Base-by-base conservation (phyloP, 2,888 invertebrate species). In the Scaptomyza polygonia region DNA sequence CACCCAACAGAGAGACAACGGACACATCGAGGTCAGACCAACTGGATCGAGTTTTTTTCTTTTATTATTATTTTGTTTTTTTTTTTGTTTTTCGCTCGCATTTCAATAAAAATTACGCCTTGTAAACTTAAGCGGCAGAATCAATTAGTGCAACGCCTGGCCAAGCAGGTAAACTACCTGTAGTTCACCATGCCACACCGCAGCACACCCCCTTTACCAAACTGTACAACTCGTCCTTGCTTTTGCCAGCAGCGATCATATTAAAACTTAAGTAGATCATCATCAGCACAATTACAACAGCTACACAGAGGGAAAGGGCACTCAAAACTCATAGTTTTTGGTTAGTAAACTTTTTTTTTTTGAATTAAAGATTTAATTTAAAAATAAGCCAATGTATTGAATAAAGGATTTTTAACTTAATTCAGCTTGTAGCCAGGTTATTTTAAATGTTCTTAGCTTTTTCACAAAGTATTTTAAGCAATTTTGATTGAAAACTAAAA, bases 61-160 rank as follows among this genome's bases (percentile, higher is more conserved):
- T 14, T 14, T 12, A 7, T 14, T n/a, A 8, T 11, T 0, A 14
- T 34, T 25, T n/a, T 11, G 27, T 27, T 21, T 27, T 25, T 25
- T 14, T 7, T 14, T 7, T 43, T 12, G 9, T 34, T 18, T 5
- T 45, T 58, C 40, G 64, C 51, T 63, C 53, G 59, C 73, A 73
- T 76, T 79, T 72, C 73, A 79, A 62, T 70, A 70, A 65, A 70
- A 80, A 80, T 77, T 73, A 77, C 74, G 67, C 72, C 68, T 67
- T 75, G 71, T 68, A 68, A 79, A 70, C 62, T 58, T 65, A 81
- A 81, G 83, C 83, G 73, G 75, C 77, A 73, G 75, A 83, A 85
- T 83, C 85, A 83, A 83, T 83, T 83, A 81, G 85, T 68, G 68
- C 71, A 71, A 67, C 72, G 70, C 70, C 69, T 45, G 51, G n/a